A percentile compares a stretch with the other conserved stretches of the same genome.
These are phyloP conservation scores for Bombylius discolor DNA, from an alignment of 2,888 invertebrate species.

Conservation along the genomic window DNA sequence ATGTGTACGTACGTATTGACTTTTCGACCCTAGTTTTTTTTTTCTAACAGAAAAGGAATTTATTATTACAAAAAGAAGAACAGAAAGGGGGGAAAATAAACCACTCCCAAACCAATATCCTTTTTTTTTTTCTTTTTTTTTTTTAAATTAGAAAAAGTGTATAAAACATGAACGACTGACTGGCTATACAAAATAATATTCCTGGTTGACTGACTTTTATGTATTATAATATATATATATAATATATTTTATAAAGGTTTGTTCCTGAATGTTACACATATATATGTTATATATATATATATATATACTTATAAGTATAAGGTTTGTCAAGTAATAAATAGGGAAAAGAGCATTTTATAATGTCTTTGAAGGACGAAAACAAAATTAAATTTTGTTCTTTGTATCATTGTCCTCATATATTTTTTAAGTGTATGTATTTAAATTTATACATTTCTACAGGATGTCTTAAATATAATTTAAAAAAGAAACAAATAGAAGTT, in stretches of 20 bases:
- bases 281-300: no score
- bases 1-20: background rate
- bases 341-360: background rate
- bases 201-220: no score
- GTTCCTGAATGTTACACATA: no score
- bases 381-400: background rate
- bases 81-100: background rate
- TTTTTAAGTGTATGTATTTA: no score
- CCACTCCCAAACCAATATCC: background rate
- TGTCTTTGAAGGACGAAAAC: background rate
- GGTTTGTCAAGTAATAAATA: background rate
- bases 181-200: background rate
- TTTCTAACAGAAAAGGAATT: background rate
- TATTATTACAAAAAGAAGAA: background rate
- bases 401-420: no score
- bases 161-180: background rate
- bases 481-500: no score
- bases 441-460: no score
- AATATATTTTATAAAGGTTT: no score
- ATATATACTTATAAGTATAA: no score
- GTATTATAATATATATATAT: no score
- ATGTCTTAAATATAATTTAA: no score
- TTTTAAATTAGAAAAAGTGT: background rate
- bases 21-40: background rate
- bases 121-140: background rate